Base-by-base conservation (phyloP, 2,797 vertebrate genomes). In the Eidolon dupreanum region DNA sequence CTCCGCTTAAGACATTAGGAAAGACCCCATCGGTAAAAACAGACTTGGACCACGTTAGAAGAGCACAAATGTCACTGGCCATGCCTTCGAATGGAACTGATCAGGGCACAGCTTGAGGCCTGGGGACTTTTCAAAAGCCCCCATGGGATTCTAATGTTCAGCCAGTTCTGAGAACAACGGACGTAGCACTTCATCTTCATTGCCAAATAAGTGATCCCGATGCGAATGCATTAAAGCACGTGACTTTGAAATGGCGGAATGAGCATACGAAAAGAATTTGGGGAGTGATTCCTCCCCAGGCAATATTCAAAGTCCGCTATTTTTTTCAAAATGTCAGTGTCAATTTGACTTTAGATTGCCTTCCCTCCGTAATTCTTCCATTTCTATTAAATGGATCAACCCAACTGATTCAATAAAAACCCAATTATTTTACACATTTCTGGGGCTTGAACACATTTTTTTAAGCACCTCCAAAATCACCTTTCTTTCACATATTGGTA, bases 191-290 rank as follows among this genome's bases (percentile, higher is more conserved):
- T 51, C 41, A 41, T 41, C 7, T 63, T 83, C 83, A 43, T 13
- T 65, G 22, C 26, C 70, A 86, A 71, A 33, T 38, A 83, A 66
- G 61, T 19, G 15, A 74, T 51, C 41, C 20, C 28, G 19, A 49
- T 77, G 20, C 57, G 8, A 57, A 33, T 57, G 63, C n/a, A 43
- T 49, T 88, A 61, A 77, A 16, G 2, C 20, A 26, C 43, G 59
- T 17, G n/a, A 53, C 57, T 36, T 49, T 31, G 41, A 31, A 70
- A 92, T 36, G 49, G 77, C 46, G 57, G 66, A 78, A n/a, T 65
- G 55, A 94, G 28, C 65, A 82, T 24, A 31, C 26, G 43, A 68
- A 92, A 70, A 92, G 49, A 92, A 82, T 88, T 78, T 93, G 43
- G 20, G 63, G 66, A 89, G 22, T 38, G 53, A 70, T 22, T 33